phyloP scores from a whole-genome alignment of 2,888 invertebrate genomes.

The Panzeria rudis region DNA sequence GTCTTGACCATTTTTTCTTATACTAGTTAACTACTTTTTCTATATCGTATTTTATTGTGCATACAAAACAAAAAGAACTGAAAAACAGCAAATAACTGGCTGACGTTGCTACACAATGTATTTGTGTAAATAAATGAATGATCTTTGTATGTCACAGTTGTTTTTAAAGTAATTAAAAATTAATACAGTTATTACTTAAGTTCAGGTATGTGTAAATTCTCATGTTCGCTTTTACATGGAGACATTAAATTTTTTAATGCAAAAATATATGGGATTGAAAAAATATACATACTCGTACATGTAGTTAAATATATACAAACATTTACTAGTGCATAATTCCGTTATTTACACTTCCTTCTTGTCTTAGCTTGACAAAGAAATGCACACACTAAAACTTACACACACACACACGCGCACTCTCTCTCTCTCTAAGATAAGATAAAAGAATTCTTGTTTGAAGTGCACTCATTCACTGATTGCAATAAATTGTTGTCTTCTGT shows the following conservation, averaged over 20 bases:
- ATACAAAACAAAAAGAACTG: background rate
- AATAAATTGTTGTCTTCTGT: conserved; percentile 54
- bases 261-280: conserved; percentile 2
- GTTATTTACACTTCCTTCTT: conserved; percentile 63
- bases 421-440: background rate
- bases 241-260: background rate
- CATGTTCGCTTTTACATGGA: background rate
- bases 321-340: conserved; percentile 62
- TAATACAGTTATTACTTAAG: conserved; percentile 12
- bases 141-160: conserved; percentile 25
- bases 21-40: background rate
- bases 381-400: background rate
- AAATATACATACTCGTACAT: background rate
- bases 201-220: conserved; percentile 4
- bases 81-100: background rate
- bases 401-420: background rate
- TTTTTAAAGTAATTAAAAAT: conserved; percentile 62
- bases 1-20: background rate
- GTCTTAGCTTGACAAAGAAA: conserved; percentile 51
- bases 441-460: conserved; percentile 38
- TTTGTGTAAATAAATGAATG: background rate
- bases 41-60: background rate
- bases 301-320: background rate
- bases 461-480: conserved; percentile 51
- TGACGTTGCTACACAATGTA: background rate